These are phyloP conservation scores for Montipora cactus DNA, from an alignment of 64 coral and sea anemone genomes.

Conservation along the genomic window DNA sequence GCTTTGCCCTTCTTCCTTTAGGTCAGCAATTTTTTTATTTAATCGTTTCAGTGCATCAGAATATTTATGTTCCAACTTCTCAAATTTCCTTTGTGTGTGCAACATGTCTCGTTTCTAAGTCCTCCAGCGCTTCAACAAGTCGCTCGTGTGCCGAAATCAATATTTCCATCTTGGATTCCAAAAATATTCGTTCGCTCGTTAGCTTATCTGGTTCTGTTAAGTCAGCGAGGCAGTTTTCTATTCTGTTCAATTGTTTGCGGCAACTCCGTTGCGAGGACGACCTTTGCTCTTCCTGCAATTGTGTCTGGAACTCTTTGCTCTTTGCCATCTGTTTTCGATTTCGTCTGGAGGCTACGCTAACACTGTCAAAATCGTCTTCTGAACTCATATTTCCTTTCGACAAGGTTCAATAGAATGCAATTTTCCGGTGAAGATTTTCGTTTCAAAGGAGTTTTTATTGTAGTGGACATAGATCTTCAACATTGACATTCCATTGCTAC, in stretches of 20 bases:
- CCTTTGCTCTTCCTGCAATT: not conserved
- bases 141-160: no score
- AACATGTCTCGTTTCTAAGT: no score
- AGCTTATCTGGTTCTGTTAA: not conserved
- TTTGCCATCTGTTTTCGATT: not conserved
- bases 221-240: not conserved
- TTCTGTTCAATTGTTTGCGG: not conserved
- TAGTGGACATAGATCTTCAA: not conserved
- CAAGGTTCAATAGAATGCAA: no score
- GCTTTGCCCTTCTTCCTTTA: not conserved
- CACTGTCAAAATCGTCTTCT: no score
- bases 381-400: no score
- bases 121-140: no score
- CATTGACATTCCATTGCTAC: no score
- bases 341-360: no score
- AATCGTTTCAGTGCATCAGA: not conserved
- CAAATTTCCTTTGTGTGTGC: no score
- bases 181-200: not conserved
- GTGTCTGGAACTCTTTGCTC: not conserved
- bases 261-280: slow-evolving; percentile 4
- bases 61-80: not conserved
- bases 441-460: no score
- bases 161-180: no score
- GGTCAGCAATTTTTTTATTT: not conserved
- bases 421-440: no score